Conservation (phyloP, 2,113 vertebrate species). For the Caloenas nicobarica region DNA sequence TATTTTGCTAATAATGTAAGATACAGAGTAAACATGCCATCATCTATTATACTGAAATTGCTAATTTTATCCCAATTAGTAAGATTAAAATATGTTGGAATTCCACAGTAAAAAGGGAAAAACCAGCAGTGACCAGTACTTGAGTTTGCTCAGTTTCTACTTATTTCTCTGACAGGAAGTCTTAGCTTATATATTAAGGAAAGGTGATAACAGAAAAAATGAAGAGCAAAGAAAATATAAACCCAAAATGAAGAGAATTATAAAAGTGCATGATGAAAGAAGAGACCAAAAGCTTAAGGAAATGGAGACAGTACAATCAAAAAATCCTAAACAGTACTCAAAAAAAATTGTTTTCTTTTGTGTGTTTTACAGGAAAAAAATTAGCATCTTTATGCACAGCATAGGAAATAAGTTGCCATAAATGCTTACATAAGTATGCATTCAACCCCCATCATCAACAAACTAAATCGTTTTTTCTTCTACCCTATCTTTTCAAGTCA, state of each 20-base stretch:
- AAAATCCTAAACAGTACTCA: background rate
- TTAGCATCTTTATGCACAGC: background rate
- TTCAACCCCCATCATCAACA: background rate
- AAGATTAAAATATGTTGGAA: background rate
- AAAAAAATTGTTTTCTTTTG: background rate
- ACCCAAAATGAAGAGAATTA: background rate
- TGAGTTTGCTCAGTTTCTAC: background rate
- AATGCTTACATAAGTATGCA: accelerated
- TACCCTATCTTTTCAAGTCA: background rate
- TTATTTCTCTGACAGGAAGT: background rate
- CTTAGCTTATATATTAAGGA: background rate
- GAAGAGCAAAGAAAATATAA: background rate
- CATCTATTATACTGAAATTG: background rate
- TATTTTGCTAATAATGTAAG: background rate
- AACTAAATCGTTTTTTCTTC: background rate
- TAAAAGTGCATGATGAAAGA: background rate
- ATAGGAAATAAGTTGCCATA: background rate
- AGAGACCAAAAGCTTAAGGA: background rate
- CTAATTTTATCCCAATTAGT: background rate
- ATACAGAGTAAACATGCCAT: background rate
- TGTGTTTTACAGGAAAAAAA: background rate
- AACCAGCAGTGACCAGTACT: background rate
- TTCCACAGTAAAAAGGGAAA: background rate
- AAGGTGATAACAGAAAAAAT: background rate
- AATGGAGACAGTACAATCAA: background rate